A percentile compares a stretch with the other conserved stretches of the same genome.
These are phyloP conservation scores for Galago senegalensis DNA, from an alignment of 2,797 vertebrate genomes.

Conservation along the genomic window DNA sequence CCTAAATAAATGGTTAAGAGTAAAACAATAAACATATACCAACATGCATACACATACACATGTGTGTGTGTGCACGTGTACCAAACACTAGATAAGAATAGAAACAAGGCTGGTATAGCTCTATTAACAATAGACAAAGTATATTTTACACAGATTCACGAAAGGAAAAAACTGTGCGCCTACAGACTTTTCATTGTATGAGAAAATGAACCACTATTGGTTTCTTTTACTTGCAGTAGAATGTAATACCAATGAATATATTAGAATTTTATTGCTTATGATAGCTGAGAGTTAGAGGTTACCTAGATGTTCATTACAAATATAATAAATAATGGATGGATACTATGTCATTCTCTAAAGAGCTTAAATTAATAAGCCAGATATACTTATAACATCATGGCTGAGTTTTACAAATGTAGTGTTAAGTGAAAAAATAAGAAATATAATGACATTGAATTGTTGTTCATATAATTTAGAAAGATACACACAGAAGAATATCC, in stretches of 20 bases:
- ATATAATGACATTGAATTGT: neutral
- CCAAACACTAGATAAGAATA: neutral
- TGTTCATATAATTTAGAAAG: neutral
- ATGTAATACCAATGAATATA: neutral
- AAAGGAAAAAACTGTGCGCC: neutral
- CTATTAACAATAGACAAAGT: neutral
- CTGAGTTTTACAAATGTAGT: neutral
- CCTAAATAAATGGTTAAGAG: neutral
- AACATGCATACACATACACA: neutral
- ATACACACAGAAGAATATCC: neutral
- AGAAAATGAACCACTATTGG: neutral
- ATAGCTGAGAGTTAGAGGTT: neutral
- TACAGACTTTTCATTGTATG: neutral
- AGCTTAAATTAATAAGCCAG: neutral
- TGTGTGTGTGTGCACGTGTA: neutral
- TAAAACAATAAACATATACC: neutral
- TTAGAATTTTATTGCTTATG: neutral
- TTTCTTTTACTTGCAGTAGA: slow-evolving; percentile 6
- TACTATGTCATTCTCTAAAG: neutral
- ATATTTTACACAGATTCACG: neutral
- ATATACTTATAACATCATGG: neutral
- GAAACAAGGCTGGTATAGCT: neutral
- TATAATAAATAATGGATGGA: neutral
- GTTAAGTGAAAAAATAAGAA: slow-evolving; percentile 1
- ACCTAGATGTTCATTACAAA: neutral